Conservation (phyloP, 1,140 invertebrate genomes). For the Popillia japonica region DNA sequence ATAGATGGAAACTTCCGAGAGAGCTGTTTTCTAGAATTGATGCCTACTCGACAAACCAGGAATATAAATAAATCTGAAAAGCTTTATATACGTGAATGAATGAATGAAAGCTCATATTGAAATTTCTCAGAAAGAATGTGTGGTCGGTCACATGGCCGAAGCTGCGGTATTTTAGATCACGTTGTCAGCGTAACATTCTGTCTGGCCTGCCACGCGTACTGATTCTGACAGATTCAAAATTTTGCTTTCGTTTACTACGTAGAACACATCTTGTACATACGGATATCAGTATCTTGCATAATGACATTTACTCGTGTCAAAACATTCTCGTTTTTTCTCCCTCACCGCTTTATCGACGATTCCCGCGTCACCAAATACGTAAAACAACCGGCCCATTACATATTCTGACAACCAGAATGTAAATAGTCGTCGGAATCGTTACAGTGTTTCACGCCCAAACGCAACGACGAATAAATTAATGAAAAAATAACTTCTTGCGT, state of each 20-base stretch:
- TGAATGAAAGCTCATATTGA: no score
- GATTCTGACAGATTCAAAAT: conserved; percentile 1
- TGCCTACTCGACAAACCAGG: no score
- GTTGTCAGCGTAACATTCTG: not conserved
- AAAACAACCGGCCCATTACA: not conserved
- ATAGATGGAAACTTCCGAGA: no score
- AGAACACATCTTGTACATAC: not conserved
- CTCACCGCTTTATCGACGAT: not conserved
- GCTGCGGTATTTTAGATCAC: not conserved
- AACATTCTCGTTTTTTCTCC: not conserved
- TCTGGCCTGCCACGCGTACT: not conserved
- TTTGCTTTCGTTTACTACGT: not conserved
- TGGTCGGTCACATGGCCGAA: not conserved
- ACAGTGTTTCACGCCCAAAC: not conserved
- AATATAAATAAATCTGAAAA: no score
- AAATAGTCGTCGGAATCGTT: conserved; percentile 10
- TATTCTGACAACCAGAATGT: not conserved
- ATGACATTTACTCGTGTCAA: conserved; percentile 1
- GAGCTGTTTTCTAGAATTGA: no score
- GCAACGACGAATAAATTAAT: conserved; percentile 1
- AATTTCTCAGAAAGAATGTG: no score
- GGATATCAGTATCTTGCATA: not conserved
- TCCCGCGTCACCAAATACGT: not conserved
- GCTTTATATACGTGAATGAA: no score
- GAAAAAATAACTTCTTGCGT: not conserved